Base-by-base conservation (phyloP, 2,797 vertebrate species). In the Aythya fuligula region DNA sequence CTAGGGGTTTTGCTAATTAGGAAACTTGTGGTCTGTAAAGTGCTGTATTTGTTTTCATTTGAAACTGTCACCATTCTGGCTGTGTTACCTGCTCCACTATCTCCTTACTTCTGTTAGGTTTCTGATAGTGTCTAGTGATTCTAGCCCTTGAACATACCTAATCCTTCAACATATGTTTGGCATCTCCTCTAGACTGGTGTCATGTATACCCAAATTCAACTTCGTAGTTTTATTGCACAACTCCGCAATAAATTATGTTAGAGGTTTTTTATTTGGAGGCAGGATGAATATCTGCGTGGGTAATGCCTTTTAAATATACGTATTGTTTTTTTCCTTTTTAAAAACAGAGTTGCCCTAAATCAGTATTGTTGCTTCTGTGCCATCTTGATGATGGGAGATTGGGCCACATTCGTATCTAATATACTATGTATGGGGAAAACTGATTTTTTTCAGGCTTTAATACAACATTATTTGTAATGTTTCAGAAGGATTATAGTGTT, bases 161-260 rank as follows among this genome's bases (percentile, higher is more conserved):
- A 47, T 80, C 65, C n/a, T 66, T 83, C 43, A 51, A 3, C 5
- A 19, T 2, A 6, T 3, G 2, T 4, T 2, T 41, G 69, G 7
- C 5, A 14, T 73, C 51, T 85, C 38, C 36, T 45, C 1, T 16
- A 51, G 45, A 38, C 7, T 1, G 3, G 32, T 38, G 36, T 47
- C 0, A 0, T 22, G 12, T 9, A 5, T 73, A 17, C 11, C 11
- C 15, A 13, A 54, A 38, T 66, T 45, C 13, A 56, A 1, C 73
- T 60, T 13, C 56, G 12, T 39, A 8, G 16, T 57, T 67, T 34
- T 61, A 1, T 54, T 90, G 72, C 39, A 43, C 0, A 6, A 11
- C 43, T 89, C 8, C 85, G 34, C 75, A 77, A 19, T 64, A 61
- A 87, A 30, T 69, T 67, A 14, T 0, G 0, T 43, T 78, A 34